Percentiles rank a stretch among this genome's conserved stretches.
Evolutionary conservation across 1,140 invertebrate genomes (phyloP).

Genomic region (Latrodectus geometricus): DNA sequence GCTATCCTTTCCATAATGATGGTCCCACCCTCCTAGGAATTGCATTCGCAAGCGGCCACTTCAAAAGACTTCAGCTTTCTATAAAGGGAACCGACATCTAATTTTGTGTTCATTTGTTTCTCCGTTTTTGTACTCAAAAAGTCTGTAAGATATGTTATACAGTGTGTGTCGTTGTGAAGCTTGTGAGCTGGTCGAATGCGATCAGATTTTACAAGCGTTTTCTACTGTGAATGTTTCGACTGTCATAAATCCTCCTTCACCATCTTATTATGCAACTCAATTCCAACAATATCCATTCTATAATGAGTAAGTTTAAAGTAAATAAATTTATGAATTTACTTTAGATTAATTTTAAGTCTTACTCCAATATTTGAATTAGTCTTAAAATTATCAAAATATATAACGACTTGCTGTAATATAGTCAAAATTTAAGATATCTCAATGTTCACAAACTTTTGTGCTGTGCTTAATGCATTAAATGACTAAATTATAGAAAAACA

Average conservation of each 20-base stretch:
- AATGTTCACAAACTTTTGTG: no score
- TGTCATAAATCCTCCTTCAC: not conserved
- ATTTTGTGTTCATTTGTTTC: not conserved
- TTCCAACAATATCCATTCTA: no score
- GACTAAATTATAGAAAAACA: no score
- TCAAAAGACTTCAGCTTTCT: not conserved
- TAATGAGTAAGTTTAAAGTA: constrained; percentile 11
- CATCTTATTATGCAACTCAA: not conserved
- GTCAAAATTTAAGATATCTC: no score
- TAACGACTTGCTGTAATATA: no score
- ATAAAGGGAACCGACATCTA: not conserved
- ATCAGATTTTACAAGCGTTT: not conserved
- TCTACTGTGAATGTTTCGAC: not conserved
- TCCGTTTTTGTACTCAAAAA: not conserved
- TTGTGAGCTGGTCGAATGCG: not conserved
- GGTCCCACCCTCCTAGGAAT: not conserved
- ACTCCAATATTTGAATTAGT: not conserved
- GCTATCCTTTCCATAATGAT: constrained; percentile 3
- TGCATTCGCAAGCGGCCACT: not conserved
- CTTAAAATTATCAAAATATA: not conserved
- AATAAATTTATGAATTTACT: not conserved
- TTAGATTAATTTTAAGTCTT: not conserved
- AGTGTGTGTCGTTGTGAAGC: not conserved
- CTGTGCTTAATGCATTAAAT: no score
- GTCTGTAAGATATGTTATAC: not conserved